These are phyloP conservation scores for Brotula barbata DNA, from an alignment of 2,797 vertebrate species.

Conservation along the genomic window DNA sequence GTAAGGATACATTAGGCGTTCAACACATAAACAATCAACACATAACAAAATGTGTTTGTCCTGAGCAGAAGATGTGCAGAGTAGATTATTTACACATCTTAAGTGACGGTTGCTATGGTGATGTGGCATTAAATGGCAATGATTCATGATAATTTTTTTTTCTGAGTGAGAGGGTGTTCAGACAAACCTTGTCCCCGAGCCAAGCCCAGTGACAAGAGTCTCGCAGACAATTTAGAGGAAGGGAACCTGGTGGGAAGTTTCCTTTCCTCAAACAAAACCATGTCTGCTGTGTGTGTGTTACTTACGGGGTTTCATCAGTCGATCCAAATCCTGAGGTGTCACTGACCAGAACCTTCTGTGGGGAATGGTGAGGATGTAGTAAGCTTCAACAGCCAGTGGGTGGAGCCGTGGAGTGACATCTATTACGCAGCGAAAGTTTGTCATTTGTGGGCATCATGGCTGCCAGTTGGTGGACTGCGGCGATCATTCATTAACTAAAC, in stretches of 20 bases:
- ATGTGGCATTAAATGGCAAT: conserved; percentile 16
- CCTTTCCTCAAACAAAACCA: no score
- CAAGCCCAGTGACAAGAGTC: no score
- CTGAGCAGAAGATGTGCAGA: conserved; percentile 10
- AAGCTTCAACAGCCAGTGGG: conserved; percentile 35
- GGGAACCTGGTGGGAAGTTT: no score
- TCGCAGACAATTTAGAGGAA: no score
- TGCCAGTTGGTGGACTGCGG: conserved; percentile 15
- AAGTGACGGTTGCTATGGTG: conserved; percentile 37
- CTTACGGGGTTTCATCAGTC: no score
- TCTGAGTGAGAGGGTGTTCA: conserved; percentile 11
- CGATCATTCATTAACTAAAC: conserved; percentile 10
- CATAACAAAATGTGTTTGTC: background rate
- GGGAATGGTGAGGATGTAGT: conserved; percentile 43
- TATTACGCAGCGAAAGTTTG: background rate
- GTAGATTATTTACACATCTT: background rate
- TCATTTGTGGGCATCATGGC: conserved; percentile 26
- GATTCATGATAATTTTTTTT: conserved; percentile 25
- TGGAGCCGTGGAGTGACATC: conserved; percentile 40
- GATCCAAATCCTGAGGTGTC: no score
- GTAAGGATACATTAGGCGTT: no score
- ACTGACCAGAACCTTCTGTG: no score
- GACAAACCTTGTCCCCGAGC: no score
- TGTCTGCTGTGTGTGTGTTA: no score
- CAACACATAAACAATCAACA: no score